Evolutionary conservation across 2,113 vertebrate genomes (phyloP), one percentile per base, ranked within the genome.

Genomic region (Chauna torquata): DNA sequence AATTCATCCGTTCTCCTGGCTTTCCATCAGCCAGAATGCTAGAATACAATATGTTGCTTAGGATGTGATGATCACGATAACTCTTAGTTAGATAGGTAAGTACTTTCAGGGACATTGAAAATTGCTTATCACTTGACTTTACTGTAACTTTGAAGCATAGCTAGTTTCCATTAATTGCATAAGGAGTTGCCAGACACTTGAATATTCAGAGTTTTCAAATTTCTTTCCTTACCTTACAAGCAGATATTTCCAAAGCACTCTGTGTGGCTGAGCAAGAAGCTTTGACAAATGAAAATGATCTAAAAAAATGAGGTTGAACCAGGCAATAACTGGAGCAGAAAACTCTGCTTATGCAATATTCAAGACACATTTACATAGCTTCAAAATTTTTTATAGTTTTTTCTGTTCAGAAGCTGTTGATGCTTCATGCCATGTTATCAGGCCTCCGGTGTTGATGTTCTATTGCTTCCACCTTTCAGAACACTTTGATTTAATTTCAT

Each of bases 31-130:
- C 13, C 13, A n/a, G 44, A 64, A 27, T 5, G 28, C 13, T 9
- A 13, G 25, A 17, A 16, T 16, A 10, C 11, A 8, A 45, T 24
- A 12, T 30, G 15, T 40, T 69, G 44, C 38, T 49, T 18, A 70
- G 32, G 27, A 24, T 28, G 50, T 0, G 0, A 7, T 52, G 4
- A 12, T 62, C 10, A 1, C 7, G 3, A 19, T 78, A 52, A 34
- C 32, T 50, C 36, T 15, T 38, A n/a, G 8, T 40, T 40, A 74
- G 45, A 45, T 45, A 17, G 40, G 24, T 30, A 70, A 47, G 44
- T 47, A 36, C 16, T 65, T 59, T 9, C 16, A 36, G 22, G 3
- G 5, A 36, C 50, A 79, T 57, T 13, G 19, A 62, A 59, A 47
- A 72, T 16, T 28, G 4, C 15, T 57, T 50, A 49, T 86, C 34